Evolutionary conservation across 2,888 invertebrate genomes (phyloP).

Genomic region (Dorcus parallelipipedus): DNA sequence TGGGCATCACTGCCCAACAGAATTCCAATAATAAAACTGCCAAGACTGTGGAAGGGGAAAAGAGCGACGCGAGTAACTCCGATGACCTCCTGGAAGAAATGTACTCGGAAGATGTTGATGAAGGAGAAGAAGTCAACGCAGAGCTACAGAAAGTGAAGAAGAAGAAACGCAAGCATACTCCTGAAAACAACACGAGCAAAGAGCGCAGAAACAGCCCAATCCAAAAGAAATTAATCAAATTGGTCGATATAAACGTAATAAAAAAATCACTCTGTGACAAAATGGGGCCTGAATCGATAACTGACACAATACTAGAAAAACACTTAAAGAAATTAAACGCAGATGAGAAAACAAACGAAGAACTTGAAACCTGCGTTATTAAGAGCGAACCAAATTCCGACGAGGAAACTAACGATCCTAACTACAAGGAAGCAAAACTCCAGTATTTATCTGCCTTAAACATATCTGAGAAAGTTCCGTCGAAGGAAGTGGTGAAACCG

Average conservation of each 20-base stretch:
- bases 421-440: constrained; percentile 38
- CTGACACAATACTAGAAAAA: constrained; percentile 3
- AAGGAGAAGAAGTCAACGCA: not conserved
- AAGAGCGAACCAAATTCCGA: constrained; percentile 42
- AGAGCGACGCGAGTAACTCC: not conserved
- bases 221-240: constrained; percentile 11
- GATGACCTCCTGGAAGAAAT: constrained; percentile 17
- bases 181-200: constrained; percentile 1
- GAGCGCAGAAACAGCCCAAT: not conserved
- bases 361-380: constrained; percentile 28
- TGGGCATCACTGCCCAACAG: not conserved
- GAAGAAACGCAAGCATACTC: not conserved
- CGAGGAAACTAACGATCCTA: constrained; percentile 33
- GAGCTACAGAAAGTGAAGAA: not conserved
- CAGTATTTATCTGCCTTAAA: constrained; percentile 43
- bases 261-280: constrained; percentile 2
- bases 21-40: not conserved
- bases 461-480: constrained; percentile 37
- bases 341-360: not conserved
- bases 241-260: constrained; percentile 16
- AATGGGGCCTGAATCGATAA: not conserved
- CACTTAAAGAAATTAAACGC: constrained; percentile 1
- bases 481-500: constrained; percentile 6
- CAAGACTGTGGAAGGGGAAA: not conserved
- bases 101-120: constrained; percentile 11